Conservation (phyloP, 1,140 invertebrate genomes). For the Hermatobates lingyangjiaoensis region DNA sequence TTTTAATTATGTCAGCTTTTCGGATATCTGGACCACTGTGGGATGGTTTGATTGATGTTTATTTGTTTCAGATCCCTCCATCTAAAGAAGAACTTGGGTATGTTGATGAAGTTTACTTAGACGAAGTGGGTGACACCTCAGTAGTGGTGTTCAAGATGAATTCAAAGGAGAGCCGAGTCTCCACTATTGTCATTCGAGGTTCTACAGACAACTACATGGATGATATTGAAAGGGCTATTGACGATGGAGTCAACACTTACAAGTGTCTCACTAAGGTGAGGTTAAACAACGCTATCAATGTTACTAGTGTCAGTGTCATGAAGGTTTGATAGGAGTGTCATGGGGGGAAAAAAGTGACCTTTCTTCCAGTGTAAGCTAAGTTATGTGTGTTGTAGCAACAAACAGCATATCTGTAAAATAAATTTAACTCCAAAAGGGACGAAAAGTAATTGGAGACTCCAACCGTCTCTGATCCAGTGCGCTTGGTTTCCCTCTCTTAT, state of each 20-base stretch:
- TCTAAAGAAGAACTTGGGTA: constrained; percentile 80
- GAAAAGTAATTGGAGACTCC: too few relatives aligned
- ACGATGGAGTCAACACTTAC: constrained; percentile 98
- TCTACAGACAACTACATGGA: constrained; percentile 98
- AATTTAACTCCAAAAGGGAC: too few relatives aligned
- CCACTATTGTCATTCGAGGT: constrained; percentile 86
- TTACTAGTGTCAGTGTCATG: too few relatives aligned
- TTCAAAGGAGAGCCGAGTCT: constrained; percentile 60
- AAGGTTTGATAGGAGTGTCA: too few relatives aligned
- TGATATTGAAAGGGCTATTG: constrained; percentile 92
- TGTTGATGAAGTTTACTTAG: constrained; percentile 78
- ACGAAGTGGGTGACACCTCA: constrained; percentile 88
- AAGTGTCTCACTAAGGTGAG: constrained; percentile 54
- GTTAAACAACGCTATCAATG: too few relatives aligned
- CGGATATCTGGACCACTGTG: neutral
- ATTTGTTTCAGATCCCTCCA: constrained; percentile 40
- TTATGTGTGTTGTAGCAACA: too few relatives aligned
- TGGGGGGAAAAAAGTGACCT: too few relatives aligned
- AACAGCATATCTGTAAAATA: too few relatives aligned
- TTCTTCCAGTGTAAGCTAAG: too few relatives aligned
- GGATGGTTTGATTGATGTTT: neutral
- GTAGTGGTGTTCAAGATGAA: constrained; percentile 80
- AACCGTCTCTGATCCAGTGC: too few relatives aligned
- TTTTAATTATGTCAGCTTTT: too few relatives aligned
- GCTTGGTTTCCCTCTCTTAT: too few relatives aligned